phyloP scores from a whole-genome alignment of 2,888 invertebrate species.

The Trichopria drosophilae region DNA sequence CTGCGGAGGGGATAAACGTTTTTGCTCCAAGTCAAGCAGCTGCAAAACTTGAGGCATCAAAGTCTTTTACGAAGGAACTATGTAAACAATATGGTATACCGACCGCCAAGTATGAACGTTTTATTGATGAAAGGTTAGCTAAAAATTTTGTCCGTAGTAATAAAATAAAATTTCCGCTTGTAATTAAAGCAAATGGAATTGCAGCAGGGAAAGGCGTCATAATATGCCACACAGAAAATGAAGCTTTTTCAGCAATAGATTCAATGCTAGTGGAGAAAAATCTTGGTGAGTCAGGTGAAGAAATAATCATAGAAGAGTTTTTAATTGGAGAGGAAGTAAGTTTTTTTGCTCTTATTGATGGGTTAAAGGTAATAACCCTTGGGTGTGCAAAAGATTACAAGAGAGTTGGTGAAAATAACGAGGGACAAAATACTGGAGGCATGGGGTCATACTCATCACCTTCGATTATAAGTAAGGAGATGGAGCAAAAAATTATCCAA shows the following conservation, averaged over 20 bases:
- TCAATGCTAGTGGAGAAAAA: conserved; percentile 15
- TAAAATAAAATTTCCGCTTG: conserved; percentile 25
- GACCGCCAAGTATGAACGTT: conserved; percentile 24
- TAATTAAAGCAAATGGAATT: conserved; percentile 20
- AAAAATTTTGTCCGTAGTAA: conserved; percentile 24
- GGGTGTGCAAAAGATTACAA: conserved; percentile 16
- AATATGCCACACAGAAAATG: conserved; percentile 4
- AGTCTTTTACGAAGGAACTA: conserved; percentile 22
- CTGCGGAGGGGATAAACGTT: conserved; percentile 24
- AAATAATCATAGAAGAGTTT: conserved; percentile 20
- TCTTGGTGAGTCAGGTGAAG: conserved; percentile 12
- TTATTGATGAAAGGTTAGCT: conserved; percentile 23
- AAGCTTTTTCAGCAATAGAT: conserved; percentile 13
- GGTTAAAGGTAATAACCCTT: conserved; percentile 19
- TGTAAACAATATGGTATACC: conserved; percentile 23
- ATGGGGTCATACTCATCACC: conserved; percentile 18
- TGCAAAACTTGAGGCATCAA: conserved; percentile 25
- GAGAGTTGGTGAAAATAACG: conserved; percentile 11
- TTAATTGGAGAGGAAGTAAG: conserved; percentile 16
- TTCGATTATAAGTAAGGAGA: conserved; percentile 12
- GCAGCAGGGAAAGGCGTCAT: conserved; percentile 22
- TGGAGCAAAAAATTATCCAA: conserved; percentile 12
- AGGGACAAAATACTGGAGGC: conserved; percentile 19
- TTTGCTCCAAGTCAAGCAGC: conserved; percentile 25
- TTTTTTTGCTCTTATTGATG: conserved; percentile 14